These are phyloP conservation scores for Hydropsyche betteni DNA, from an alignment of 2,888 invertebrate species.

Conservation along the genomic window DNA sequence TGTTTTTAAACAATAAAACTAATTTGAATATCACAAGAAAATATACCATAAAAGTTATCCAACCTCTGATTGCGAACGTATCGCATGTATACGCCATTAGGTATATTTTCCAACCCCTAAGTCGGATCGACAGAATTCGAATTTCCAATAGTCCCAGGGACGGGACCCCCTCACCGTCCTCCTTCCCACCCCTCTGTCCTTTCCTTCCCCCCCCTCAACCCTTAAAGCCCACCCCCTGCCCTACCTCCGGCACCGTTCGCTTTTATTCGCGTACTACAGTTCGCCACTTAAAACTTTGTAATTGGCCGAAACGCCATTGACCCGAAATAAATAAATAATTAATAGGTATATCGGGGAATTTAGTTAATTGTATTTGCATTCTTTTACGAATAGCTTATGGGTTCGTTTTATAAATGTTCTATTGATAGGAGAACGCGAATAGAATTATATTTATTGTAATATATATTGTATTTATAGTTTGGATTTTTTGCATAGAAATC, in stretches of 20 bases:
- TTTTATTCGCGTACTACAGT: too few species aligned
- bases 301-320: constrained; percentile 16
- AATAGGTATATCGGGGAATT: too few species aligned
- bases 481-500: too few species aligned
- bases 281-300: constrained; percentile 28
- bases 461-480: too few species aligned
- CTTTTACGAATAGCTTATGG: too few species aligned
- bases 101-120: constrained; percentile 50
- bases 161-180: constrained; percentile 32
- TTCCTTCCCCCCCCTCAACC: not conserved
- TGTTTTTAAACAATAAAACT: too few species aligned
- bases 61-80: constrained; percentile 27
- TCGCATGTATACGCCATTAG: constrained; percentile 41
- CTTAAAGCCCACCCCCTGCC: constrained; percentile 22
- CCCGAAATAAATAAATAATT: too few species aligned
- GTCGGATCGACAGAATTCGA: constrained; percentile 52
- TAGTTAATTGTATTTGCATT: too few species aligned
- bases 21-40: too few species aligned
- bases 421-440: too few species aligned
- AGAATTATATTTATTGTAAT: too few species aligned
- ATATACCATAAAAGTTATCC: not conserved
- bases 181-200: constrained; percentile 45
- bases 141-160: constrained; percentile 47
- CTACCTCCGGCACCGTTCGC: constrained; percentile 25
- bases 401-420: too few species aligned